These are phyloP conservation scores for Leptopilina clavipes DNA, from an alignment of 1,140 invertebrate genomes.

Conservation along the genomic window DNA sequence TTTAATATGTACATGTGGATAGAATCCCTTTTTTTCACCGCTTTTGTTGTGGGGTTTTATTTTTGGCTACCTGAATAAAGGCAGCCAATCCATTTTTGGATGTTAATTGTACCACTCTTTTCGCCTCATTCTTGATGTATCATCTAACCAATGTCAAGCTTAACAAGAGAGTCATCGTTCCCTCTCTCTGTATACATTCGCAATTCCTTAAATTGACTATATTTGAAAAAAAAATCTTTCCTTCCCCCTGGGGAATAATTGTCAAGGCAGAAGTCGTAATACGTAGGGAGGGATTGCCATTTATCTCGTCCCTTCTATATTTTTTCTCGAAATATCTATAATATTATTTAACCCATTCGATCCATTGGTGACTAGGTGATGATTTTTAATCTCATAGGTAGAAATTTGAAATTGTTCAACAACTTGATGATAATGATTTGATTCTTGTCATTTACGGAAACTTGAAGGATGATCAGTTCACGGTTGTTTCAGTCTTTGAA, in stretches of 20 bases:
- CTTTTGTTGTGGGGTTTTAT: neutral
- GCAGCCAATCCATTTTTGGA: constrained; percentile 59
- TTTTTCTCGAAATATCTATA: no score
- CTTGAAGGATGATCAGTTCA: neutral
- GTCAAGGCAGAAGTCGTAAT: neutral
- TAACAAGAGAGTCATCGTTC: neutral
- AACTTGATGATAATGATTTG: no score
- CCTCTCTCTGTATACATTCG: constrained; percentile 44
- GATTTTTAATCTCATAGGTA: no score
- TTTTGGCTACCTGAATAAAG: constrained; percentile 56
- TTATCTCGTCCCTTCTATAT: neutral
- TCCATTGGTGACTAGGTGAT: no score
- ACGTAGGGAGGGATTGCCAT: neutral
- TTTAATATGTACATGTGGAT: neutral
- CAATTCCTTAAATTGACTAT: constrained; percentile 1
- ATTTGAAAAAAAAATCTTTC: neutral
- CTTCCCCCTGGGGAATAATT: neutral
- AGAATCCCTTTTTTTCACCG: neutral
- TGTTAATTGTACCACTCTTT: constrained; percentile 36
- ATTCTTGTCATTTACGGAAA: neutral
- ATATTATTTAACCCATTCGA: no score
- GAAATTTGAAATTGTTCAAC: no score
- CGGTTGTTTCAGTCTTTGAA: neutral
- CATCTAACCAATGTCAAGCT: constrained; percentile 58
- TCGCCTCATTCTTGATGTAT: constrained; percentile 47